Evolutionary conservation across 2,797 vertebrate species (phyloP), one percentile per base, ranked within the genome.

Genomic region (Malacoraja senta): DNA sequence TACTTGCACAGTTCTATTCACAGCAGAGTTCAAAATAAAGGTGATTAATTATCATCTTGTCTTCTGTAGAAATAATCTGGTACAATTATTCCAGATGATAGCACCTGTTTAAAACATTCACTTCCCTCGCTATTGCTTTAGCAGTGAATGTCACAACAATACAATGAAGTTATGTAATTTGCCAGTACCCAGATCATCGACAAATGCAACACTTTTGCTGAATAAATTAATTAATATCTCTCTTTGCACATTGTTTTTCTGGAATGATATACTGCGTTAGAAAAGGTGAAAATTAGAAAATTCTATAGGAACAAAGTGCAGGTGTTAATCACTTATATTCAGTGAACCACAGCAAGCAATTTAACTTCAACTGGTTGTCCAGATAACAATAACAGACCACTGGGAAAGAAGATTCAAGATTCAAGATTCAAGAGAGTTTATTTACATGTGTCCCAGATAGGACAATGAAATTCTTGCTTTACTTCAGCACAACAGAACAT

Each of bases 1-100:
- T 13, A 24, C 9, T 58, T n/a, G 26, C n/a, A n/a, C 12, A 13
- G 58, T 86, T 58, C 83, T n/a, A 63, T 29, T 26, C n/a, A 86
- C 24, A 58, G 44, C 21, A 84, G 24, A 13, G 83, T 86, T 86
- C 44, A 86, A 86, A 86, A 63, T 84, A 63, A n/a, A 61, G 58
- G 78, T 79, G 83, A 86, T 86, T 86, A 86, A 58, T 86, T 61
- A 63, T 63, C 83, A 63, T 26, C 29, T 86, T 86, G 83, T 63
- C 44, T 12, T 12, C 21, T 61, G 38, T n/a, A 61, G 53, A 61
- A 86, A n/a, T 61, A 86, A 29, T 86, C 32, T 38, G 0, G 53
- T 86, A 61, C 58, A 61, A 86, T 86, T 86, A 86, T 86, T 86
- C 63, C 44, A 63, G 53, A 58, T 26, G 83, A 63, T 15, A 26